Evolutionary conservation across 2,113 vertebrate genomes (phyloP).

Genomic region (Cyanocitta stelleri): DNA sequence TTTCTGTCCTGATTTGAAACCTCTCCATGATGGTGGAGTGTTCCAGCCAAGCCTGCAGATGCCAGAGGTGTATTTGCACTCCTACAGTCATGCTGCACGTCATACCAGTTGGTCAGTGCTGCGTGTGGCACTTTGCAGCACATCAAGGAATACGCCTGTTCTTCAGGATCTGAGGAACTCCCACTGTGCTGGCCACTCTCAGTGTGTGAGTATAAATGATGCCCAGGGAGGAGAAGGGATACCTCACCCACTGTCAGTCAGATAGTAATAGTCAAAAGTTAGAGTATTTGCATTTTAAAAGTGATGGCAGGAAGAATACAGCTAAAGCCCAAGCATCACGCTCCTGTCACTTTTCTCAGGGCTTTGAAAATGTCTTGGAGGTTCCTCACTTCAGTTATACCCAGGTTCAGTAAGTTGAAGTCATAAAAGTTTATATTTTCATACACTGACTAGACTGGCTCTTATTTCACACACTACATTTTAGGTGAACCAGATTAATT

Average conservation of each 20-base stretch:
- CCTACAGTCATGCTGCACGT: accelerated
- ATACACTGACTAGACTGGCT: neutral
- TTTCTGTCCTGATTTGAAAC: neutral
- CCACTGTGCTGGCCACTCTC: neutral
- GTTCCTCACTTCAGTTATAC: neutral
- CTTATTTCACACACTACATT: constrained; percentile 17
- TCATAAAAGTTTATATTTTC: constrained; percentile 31
- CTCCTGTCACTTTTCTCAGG: neutral
- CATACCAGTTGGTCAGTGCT: neutral
- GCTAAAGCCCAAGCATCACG: neutral
- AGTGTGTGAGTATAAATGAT: accelerated
- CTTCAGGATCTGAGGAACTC: accelerated
- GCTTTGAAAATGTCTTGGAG: neutral
- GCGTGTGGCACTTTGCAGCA: neutral
- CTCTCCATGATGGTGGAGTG: accelerated
- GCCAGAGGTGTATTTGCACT: neutral
- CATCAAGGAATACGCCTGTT: neutral
- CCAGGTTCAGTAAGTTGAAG: neutral
- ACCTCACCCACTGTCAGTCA: neutral
- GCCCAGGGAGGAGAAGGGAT: neutral
- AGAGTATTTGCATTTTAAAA: neutral
- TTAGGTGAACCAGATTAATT: constrained; percentile 45
- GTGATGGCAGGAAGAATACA: neutral
- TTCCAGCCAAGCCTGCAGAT: neutral
- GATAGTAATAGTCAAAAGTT: neutral